Conservation (phyloP, 2,113 vertebrate species). For the Pipa parva region DNA sequence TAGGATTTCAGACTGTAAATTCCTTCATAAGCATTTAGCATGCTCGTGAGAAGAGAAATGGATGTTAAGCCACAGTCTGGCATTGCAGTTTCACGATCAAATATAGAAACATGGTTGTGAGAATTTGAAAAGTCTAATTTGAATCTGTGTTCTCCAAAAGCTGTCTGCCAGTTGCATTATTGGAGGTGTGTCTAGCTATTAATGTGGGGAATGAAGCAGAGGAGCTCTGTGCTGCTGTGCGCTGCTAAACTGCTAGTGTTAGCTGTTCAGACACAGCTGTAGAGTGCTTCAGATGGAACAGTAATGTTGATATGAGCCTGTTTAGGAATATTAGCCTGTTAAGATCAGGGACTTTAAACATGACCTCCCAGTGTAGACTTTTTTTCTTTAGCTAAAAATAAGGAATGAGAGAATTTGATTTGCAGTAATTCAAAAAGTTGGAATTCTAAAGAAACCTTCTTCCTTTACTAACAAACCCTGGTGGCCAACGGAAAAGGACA, state of each 20-base stretch:
- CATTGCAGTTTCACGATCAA: background rate
- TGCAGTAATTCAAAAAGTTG: conserved; percentile 19
- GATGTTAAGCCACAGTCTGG: background rate
- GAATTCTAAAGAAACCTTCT: background rate
- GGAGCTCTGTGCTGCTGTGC: conserved; percentile 7
- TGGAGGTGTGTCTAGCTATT: conserved; percentile 35
- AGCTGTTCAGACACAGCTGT: conserved; percentile 15
- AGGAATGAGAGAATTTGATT: too few species aligned
- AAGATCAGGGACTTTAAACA: background rate
- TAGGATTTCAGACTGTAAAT: too few species aligned
- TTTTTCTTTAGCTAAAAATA: background rate
- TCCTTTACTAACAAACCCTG: background rate
- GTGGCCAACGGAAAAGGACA: background rate
- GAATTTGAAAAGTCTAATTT: background rate
- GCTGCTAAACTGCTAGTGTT: conserved; percentile 2
- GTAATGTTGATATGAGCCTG: background rate
- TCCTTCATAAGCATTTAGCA: too few species aligned
- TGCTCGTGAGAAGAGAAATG: too few species aligned
- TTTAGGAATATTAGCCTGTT: background rate
- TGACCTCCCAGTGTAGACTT: background rate
- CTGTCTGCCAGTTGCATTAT: conserved; percentile 18
- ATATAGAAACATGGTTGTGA: background rate
- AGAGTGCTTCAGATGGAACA: background rate
- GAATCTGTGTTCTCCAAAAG: background rate
- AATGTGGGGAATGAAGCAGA: conserved; percentile 6